These are phyloP conservation scores for Gallinago stenura DNA, from an alignment of 2,797 vertebrate genomes.

Conservation along the genomic window DNA sequence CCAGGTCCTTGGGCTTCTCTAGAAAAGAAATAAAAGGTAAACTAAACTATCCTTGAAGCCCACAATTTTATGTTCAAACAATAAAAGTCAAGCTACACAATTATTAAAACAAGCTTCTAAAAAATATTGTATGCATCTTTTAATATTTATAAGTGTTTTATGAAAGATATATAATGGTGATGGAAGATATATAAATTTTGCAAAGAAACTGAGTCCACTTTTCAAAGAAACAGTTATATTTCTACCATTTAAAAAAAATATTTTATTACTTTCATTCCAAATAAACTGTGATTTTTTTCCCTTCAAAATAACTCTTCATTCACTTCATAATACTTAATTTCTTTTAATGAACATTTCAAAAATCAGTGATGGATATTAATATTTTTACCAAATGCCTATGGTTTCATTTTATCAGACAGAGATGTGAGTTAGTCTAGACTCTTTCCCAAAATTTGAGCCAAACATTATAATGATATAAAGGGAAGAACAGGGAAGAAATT, in stretches of 20 bases:
- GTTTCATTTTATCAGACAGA: not conserved
- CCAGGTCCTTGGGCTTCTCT: not conserved
- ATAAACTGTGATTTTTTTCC: not conserved
- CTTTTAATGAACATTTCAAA: not conserved
- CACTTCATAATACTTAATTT: not conserved
- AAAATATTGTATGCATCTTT: not conserved
- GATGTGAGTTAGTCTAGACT: not conserved
- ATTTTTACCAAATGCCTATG: not conserved
- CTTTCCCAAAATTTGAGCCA: not conserved
- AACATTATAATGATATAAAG: not conserved
- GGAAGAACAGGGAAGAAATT: not conserved
- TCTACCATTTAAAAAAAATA: not conserved
- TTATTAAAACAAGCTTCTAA: not conserved
- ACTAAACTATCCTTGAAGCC: not conserved
- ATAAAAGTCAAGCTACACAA: not conserved
- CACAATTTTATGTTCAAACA: not conserved
- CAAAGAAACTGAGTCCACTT: not conserved
- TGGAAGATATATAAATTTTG: not conserved
- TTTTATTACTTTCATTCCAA: not conserved
- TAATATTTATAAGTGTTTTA: constrained; percentile 19
- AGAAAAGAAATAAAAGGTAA: not conserved
- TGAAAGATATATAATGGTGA: not conserved
- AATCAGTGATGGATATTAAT: not conserved
- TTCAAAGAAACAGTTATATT: not conserved
- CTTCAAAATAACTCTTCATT: not conserved